Evolutionary conservation across 1,140 invertebrate species (phyloP), one percentile per base, ranked within the genome.

Genomic region (Drosophila dunni): DNA sequence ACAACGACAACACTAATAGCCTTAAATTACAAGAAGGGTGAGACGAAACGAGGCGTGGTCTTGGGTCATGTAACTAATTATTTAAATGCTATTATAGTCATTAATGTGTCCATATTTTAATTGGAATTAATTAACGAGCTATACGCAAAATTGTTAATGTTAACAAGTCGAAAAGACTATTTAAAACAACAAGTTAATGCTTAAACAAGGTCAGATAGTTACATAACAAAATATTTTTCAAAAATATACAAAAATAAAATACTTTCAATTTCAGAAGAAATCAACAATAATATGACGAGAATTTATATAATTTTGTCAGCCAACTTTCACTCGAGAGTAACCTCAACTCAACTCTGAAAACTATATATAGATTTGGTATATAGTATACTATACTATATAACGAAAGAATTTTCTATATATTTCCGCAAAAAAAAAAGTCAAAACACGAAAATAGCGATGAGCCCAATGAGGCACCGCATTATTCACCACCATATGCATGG

Each of bases 401-500:
- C 17, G 7, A 8, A 17, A n/a, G 17, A 57, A 36, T 17, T 42
- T 50, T 46, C 13, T 78, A 62, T 68, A 78, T 69, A 75, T 81
- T 81, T 82, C 72, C 79, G 76, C 65, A 79, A 4, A 42, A 42
- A 42, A 40, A 40, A 40, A 76, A 17, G 24, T 6, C 3, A 29
- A 53, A 53, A 88, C 81, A 84, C 83, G 45, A 86, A 86, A 86
- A 86, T 86, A 86, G 84, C 79, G 84, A 86, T 86, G 83, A 86
- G 81, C 78, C 75, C 81, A 84, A 74, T 84, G 62, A 84, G 76
- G n/a, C 50, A 13, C 65, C 50, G 60, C 20, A 85, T 85, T 81
- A 88, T 88, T 88, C 83, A 86, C 56, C 68, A 38, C 11, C 50
- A 53, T n/a, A 33, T 57, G 63, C 66, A 61, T 64, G 64, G 58